phyloP scores from a whole-genome alignment of 2,888 invertebrate genomes.

The Drosophila affinis region DNA sequence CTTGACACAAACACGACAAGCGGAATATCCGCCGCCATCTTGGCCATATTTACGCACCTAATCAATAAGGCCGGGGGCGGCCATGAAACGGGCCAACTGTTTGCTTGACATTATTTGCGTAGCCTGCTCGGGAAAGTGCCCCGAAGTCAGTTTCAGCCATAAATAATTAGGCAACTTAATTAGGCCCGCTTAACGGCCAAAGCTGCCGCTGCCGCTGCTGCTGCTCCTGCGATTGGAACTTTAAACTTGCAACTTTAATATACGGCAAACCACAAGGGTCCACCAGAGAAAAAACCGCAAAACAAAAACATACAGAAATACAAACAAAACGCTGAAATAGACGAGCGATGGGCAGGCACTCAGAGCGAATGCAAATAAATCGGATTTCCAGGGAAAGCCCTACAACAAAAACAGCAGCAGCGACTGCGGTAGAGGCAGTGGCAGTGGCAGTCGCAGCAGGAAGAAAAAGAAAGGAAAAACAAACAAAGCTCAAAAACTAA shows the following conservation, averaged over 20 bases:
- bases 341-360: conserved; percentile 21
- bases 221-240: not conserved
- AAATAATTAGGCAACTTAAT: conserved; percentile 48
- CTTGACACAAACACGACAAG: conserved; percentile 48
- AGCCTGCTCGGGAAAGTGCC: conserved; percentile 19
- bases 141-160: conserved; percentile 27
- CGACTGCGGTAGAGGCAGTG: conserved; percentile 1
- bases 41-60: conserved; percentile 61
- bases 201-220: not conserved
- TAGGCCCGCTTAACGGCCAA: conserved; percentile 20
- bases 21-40: conserved; percentile 49
- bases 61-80: conserved; percentile 58
- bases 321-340: conserved; percentile 17
- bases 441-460: conserved; percentile 7
- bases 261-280: conserved; percentile 2
- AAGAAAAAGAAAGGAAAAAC: conserved; percentile 32
- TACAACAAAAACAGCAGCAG: conserved; percentile 7
- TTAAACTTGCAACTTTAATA: conserved; percentile 10
- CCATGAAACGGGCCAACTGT: conserved; percentile 30
- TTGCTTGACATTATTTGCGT: conserved; percentile 27
- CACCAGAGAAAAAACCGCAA: conserved; percentile 12
- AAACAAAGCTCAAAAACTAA: conserved; percentile 43
- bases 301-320: conserved; percentile 21
- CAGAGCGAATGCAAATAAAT: conserved; percentile 52
- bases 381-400: conserved; percentile 37